phyloP scores from a whole-genome alignment of 2,797 vertebrate species.

The Oreortyx pictus region DNA sequence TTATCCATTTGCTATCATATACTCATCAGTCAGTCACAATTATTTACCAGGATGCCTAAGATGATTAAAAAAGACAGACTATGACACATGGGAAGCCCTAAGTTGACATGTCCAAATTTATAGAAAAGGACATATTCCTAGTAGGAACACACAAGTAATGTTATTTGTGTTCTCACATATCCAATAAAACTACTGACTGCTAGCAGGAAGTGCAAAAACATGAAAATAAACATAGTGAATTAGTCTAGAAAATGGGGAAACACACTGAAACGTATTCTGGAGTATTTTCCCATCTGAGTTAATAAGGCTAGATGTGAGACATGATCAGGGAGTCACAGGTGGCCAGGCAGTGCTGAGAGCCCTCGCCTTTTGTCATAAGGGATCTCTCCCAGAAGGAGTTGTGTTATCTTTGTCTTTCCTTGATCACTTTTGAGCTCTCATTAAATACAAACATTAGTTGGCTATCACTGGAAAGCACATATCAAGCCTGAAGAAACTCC shows the following conservation, averaged over 20 bases:
- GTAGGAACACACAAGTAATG: background rate
- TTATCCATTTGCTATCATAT: background rate
- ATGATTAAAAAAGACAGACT: background rate
- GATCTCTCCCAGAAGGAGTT: fast-evolving
- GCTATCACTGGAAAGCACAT: background rate
- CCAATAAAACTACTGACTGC: background rate
- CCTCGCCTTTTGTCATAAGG: background rate
- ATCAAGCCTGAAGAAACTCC: background rate
- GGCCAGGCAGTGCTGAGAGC: background rate
- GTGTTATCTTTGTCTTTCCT: background rate
- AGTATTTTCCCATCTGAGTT: background rate
- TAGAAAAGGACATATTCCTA: background rate
- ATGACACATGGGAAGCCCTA: background rate
- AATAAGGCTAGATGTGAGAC: background rate
- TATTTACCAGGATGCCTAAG: background rate
- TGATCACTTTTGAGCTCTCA: background rate
- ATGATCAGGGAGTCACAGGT: background rate
- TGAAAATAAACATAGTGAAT: background rate
- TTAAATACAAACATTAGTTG: background rate
- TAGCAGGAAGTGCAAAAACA: background rate
- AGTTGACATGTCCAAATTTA: background rate
- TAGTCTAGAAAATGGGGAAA: background rate
- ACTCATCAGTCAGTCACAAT: background rate
- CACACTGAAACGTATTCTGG: background rate
- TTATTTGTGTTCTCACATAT: background rate